These are phyloP conservation scores for Aulostomus chinensis DNA, from an alignment of 2,797 vertebrate genomes.

Conservation along the genomic window DNA sequence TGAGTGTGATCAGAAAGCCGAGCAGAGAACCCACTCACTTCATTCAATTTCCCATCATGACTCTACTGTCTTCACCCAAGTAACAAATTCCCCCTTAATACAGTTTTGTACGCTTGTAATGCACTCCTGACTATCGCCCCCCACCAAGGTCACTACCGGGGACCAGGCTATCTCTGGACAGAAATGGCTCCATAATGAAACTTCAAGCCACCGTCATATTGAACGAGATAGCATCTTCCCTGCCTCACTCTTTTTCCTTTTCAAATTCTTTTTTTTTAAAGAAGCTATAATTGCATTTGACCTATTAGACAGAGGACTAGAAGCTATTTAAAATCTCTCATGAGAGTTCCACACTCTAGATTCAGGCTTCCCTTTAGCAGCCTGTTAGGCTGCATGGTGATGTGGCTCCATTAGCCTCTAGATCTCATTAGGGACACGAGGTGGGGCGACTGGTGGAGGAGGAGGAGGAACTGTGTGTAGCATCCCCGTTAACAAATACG, in stretches of 20 bases:
- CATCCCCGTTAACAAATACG: not conserved
- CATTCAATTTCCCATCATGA: conserved; percentile 50
- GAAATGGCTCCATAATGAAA: conserved; percentile 68
- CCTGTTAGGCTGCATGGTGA: conserved; percentile 11
- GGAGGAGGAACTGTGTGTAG: not conserved
- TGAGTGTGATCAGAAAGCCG: conserved; percentile 24
- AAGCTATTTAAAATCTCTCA: conserved; percentile 67
- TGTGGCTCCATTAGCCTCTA: conserved; percentile 49
- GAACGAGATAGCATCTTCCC: conserved; percentile 44
- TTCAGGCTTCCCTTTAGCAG: too few species aligned
- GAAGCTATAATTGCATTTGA: conserved; percentile 67
- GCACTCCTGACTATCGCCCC: conserved; percentile 34
- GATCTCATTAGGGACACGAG: conserved; percentile 24
- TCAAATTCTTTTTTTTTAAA: conserved; percentile 32
- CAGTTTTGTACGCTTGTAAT: conserved; percentile 36
- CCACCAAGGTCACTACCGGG: conserved; percentile 63
- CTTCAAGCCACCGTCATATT: conserved; percentile 43
- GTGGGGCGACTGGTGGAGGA: not conserved
- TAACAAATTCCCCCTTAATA: conserved; percentile 41
- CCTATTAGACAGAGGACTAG: conserved; percentile 55
- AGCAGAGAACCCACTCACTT: conserved; percentile 13
- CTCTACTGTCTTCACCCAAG: conserved; percentile 18
- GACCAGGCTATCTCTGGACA: conserved; percentile 46
- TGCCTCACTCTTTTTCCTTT: too few species aligned
- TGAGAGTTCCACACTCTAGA: conserved; percentile 45